Evolutionary conservation across 2,797 vertebrate genomes (phyloP).

Genomic region (Melanotaenia parkinsoni): DNA sequence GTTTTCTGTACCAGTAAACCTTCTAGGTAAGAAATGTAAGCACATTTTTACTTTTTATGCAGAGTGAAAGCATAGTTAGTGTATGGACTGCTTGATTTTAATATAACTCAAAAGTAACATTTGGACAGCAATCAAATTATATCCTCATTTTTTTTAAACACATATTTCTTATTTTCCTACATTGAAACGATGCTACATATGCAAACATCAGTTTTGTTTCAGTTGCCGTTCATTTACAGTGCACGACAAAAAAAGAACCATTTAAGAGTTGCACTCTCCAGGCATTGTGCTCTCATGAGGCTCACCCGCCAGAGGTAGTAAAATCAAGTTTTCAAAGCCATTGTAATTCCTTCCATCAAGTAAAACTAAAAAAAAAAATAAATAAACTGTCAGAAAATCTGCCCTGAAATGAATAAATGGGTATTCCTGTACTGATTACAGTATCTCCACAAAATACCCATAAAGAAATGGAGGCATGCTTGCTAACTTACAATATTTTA

Average conservation of each 20-base stretch:
- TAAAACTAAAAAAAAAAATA: neutral
- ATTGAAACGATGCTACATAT: too few relatives aligned
- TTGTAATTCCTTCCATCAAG: neutral
- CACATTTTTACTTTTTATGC: neutral
- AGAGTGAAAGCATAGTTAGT: neutral
- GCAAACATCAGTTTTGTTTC: neutral
- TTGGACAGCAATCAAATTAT: too few relatives aligned
- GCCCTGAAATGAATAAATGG: conserved; percentile 3
- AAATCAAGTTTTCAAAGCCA: conserved; percentile 26
- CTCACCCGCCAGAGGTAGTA: conserved; percentile 10
- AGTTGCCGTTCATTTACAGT: neutral
- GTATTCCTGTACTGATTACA: conserved; percentile 3
- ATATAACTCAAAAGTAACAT: too few relatives aligned
- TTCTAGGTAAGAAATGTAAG: conserved; percentile 2
- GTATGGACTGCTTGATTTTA: neutral
- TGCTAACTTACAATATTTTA: neutral
- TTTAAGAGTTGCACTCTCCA: conserved; percentile 2
- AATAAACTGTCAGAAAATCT: conserved; percentile 15
- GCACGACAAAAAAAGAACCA: neutral
- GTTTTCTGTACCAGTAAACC: conserved; percentile 12
- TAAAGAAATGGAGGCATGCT: conserved; percentile 6
- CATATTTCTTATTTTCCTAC: too few relatives aligned
- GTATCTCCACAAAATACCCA: neutral
- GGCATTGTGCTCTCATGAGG: conserved; percentile 7
- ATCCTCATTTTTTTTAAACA: too few relatives aligned